Conservation (phyloP, 2,797 vertebrate species). For the Chiroxiphia lanceolata region DNA sequence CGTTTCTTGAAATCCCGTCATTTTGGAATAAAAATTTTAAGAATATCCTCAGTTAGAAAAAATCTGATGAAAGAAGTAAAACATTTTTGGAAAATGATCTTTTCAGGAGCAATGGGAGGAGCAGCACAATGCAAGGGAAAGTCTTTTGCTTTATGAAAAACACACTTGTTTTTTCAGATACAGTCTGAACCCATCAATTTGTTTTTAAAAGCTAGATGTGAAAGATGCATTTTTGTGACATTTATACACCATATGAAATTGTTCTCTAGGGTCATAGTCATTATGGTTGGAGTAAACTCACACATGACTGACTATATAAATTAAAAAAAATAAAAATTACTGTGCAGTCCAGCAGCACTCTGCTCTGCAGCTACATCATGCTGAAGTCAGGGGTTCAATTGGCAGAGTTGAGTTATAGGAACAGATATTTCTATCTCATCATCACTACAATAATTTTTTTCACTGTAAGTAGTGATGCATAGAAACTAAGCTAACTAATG, state of each 20-base stretch:
- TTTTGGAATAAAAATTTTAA: slow-evolving; percentile 45
- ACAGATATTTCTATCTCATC: not conserved
- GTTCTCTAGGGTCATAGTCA: not conserved
- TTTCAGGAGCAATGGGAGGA: not conserved
- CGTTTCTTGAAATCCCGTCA: slow-evolving; percentile 4
- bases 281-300: not conserved
- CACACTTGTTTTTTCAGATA: not conserved
- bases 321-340: not conserved
- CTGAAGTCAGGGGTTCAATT: not conserved
- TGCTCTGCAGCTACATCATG: not conserved
- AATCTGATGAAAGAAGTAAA: not conserved
- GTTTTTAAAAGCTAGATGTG: not conserved
- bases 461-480: not conserved
- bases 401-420: not conserved
- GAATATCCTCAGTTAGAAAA: not conserved
- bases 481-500: not conserved
- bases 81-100: not conserved
- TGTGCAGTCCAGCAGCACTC: not conserved
- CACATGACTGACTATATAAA: not conserved
- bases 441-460: not conserved
- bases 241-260: not conserved
- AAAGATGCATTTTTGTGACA: not conserved
- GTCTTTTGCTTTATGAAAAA: not conserved
- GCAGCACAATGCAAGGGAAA: not conserved
- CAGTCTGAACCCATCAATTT: not conserved